A percentile compares a stretch with the other conserved stretches of the same genome.
Evolutionary conservation across 1,140 invertebrate species (phyloP).

Genomic region (Drosophila tristis): DNA sequence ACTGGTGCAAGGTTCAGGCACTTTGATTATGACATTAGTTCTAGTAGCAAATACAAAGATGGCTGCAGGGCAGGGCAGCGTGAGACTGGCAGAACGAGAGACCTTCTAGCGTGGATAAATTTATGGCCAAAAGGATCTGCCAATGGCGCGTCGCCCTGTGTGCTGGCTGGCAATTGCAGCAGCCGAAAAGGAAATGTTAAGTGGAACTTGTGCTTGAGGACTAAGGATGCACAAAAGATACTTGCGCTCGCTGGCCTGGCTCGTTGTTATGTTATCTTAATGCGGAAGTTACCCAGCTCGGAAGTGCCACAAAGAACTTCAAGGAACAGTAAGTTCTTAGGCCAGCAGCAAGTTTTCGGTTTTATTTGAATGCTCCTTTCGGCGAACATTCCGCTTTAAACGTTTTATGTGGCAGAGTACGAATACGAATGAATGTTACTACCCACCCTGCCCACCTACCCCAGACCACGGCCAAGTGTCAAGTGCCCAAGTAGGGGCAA

Average conservation of each 20-base stretch:
- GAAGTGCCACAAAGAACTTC: slow-evolving; percentile 70
- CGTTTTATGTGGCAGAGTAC: slow-evolving; percentile 49
- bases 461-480: slow-evolving; percentile 16
- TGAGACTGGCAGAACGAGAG: neutral
- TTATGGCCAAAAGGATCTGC: slow-evolving; percentile 33
- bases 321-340: slow-evolving; percentile 35
- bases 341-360: slow-evolving; percentile 32
- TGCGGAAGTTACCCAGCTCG: slow-evolving; percentile 62
- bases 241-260: slow-evolving; percentile 10
- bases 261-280: slow-evolving; percentile 63
- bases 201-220: slow-evolving; percentile 24
- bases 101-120: slow-evolving; percentile 27
- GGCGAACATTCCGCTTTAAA: slow-evolving; percentile 25
- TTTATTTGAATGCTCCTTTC: slow-evolving; percentile 25
- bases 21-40: slow-evolving; percentile 59
- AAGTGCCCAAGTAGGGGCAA: slow-evolving; percentile 18
- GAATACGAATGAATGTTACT: no score
- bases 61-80: slow-evolving; percentile 26
- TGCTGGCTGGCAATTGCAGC: slow-evolving; percentile 50
- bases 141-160: slow-evolving; percentile 25
- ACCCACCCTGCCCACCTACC: no score
- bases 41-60: neutral
- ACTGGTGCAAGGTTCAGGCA: slow-evolving; percentile 61
- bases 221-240: slow-evolving; percentile 56
- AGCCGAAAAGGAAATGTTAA: slow-evolving; percentile 43